These are phyloP conservation scores for Rhinopithecus roxellana DNA, from an alignment of 2,113 vertebrate genomes.

Conservation along the genomic window DNA sequence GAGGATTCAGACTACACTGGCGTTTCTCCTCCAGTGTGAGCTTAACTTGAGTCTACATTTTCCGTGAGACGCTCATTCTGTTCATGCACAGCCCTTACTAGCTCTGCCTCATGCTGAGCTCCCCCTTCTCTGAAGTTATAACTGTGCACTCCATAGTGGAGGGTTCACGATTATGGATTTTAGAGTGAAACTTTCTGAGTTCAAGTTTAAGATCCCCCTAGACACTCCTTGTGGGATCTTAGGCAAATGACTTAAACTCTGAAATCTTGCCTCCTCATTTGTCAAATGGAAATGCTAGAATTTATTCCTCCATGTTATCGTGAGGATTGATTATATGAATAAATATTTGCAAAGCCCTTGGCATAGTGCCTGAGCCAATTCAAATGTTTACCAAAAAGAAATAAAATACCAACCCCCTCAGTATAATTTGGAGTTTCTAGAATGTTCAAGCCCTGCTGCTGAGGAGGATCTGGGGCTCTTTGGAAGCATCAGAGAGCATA, in stretches of 20 bases:
- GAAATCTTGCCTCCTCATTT: neutral
- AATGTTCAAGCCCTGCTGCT: neutral
- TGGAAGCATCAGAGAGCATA: neutral
- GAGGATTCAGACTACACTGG: neutral
- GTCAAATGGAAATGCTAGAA: neutral
- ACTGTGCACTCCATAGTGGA: rapidly evolving
- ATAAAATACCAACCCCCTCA: neutral
- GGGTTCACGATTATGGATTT: neutral
- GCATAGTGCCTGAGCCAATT: neutral
- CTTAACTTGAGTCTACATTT: neutral
- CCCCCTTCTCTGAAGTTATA: neutral
- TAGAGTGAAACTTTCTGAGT: neutral
- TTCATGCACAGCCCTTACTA: neutral
- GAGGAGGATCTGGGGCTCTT: neutral
- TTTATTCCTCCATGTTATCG: neutral
- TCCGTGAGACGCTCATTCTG: neutral
- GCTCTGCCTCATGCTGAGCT: rapidly evolving
- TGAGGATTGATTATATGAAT: neutral
- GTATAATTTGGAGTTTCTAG: neutral
- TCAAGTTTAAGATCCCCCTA: neutral
- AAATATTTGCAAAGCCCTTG: neutral
- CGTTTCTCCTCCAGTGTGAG: neutral
- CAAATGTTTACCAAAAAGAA: neutral
- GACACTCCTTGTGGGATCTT: neutral
- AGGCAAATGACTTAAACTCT: neutral